Evolutionary conservation across 2,797 vertebrate genomes (phyloP).

Genomic region (Luscinia luscinia): DNA sequence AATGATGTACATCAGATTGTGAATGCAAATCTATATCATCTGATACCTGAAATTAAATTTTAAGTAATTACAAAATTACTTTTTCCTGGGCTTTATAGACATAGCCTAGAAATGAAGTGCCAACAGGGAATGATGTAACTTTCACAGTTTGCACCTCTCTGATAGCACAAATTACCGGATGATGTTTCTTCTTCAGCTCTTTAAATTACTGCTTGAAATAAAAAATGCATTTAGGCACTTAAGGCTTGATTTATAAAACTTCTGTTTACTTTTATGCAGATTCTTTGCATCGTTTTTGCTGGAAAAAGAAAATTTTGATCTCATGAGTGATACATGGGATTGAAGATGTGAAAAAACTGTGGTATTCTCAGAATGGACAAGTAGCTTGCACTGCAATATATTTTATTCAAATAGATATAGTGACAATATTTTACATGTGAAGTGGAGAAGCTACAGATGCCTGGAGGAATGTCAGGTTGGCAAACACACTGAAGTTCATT

Average conservation of each 20-base stretch:
- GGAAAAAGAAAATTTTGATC: background rate
- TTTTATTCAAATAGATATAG: slow-evolving; percentile 20
- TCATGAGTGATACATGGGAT: background rate
- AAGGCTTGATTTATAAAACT: slow-evolving; percentile 22
- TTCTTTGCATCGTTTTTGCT: background rate
- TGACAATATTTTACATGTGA: background rate
- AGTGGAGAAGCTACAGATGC: background rate
- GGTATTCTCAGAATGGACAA: background rate
- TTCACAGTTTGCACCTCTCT: background rate
- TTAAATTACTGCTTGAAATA: slow-evolving; percentile 8
- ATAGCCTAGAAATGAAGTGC: background rate
- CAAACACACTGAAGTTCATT: background rate
- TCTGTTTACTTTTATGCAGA: background rate
- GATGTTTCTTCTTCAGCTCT: background rate
- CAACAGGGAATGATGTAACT: background rate
- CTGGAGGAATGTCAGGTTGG: background rate
- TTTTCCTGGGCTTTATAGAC: background rate
- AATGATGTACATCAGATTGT: background rate
- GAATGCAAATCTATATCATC: background rate
- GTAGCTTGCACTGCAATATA: background rate
- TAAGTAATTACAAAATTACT: background rate
- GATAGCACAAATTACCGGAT: background rate
- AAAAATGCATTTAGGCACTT: background rate
- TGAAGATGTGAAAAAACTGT: background rate
- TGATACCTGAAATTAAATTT: background rate